phyloP scores from a whole-genome alignment of 2,888 invertebrate genomes.

The Platynereis dumerilii region DNA sequence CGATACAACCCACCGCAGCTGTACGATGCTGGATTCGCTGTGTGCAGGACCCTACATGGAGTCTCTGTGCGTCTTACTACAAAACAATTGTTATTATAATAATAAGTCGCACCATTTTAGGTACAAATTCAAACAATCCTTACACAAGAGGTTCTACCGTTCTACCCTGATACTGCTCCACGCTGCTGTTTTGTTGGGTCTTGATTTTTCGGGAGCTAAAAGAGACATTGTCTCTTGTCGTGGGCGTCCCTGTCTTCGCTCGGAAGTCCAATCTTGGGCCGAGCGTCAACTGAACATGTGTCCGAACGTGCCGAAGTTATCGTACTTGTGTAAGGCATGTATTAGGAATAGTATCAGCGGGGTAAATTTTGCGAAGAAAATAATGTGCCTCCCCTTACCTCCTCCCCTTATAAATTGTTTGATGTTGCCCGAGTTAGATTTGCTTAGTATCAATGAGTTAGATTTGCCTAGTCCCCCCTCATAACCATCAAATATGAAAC shows the following conservation, averaged over 20 bases:
- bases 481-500: background rate
- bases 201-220: background rate
- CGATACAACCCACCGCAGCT: too few relatives aligned
- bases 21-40: too few relatives aligned
- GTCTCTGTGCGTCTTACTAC: conserved; percentile 13
- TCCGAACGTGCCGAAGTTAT: background rate
- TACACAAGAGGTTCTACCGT: conserved; percentile 1
- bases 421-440: conserved; percentile 19
- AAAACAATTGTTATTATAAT: conserved; percentile 15
- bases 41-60: too few relatives aligned
- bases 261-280: conserved; percentile 5
- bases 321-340: background rate
- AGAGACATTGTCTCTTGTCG: background rate
- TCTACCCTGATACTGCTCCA: conserved; percentile 3
- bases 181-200: conserved; percentile 6
- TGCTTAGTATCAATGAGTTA: background rate
- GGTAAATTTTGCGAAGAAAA: conserved; percentile 11
- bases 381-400: conserved; percentile 19
- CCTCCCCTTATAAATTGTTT: conserved; percentile 9
- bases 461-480: background rate
- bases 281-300: background rate
- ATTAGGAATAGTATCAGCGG: background rate
- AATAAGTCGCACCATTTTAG: background rate
- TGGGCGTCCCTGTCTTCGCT: too few relatives aligned
- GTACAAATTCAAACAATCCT: conserved; percentile 1